These are phyloP conservation scores for Notiomystis cincta DNA, from an alignment of 2,113 vertebrate species.

Conservation along the genomic window DNA sequence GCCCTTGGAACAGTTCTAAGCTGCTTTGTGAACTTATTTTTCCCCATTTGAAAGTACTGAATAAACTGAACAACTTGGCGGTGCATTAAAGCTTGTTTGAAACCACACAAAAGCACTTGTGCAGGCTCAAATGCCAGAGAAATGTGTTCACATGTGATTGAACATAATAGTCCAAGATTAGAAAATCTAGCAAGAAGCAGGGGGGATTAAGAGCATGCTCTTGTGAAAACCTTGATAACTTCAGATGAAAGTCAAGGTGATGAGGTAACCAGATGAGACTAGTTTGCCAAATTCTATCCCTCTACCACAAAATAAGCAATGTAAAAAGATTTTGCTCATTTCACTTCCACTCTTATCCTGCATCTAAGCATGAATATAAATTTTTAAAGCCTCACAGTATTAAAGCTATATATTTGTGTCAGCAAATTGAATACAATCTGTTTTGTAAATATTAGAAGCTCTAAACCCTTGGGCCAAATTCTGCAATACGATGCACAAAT, in stretches of 20 bases:
- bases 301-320: background rate
- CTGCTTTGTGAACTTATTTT: background rate
- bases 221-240: background rate
- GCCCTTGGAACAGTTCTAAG: background rate
- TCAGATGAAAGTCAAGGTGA: background rate
- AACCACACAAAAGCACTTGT: constrained; percentile 21
- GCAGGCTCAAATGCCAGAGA: background rate
- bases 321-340: background rate
- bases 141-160: background rate
- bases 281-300: background rate
- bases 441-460: constrained; percentile 34
- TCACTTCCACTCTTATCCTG: background rate
- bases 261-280: background rate
- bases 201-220: background rate
- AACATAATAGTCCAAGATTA: constrained; percentile 12
- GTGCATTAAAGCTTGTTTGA: constrained; percentile 20
- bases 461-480: constrained; percentile 32
- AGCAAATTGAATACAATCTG: constrained; percentile 6
- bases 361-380: constrained; percentile 16
- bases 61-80: background rate
- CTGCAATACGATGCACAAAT: background rate
- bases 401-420: constrained; percentile 47
- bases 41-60: background rate
- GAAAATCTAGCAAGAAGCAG: background rate
- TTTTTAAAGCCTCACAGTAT: constrained; percentile 25